Percentiles rank a stretch among this genome's conserved stretches.
Conservation (phyloP, 2,888 invertebrate genomes). For the Pterostichus madidus region DNA sequence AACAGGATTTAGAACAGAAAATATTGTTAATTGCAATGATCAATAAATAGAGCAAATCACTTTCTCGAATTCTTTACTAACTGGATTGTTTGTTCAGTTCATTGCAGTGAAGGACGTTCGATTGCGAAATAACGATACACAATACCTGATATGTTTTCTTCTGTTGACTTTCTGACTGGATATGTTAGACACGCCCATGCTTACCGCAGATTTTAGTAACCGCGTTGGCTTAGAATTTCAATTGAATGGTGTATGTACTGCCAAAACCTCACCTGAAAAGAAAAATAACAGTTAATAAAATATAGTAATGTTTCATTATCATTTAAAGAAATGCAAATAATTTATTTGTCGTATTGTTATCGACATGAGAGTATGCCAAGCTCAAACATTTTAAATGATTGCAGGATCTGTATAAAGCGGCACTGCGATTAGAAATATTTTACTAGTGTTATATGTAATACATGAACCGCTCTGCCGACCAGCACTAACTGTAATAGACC, state of each 20-base stretch:
- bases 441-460: too few relatives aligned
- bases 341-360: too few relatives aligned
- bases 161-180: constrained; percentile 1
- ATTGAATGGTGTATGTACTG: background rate
- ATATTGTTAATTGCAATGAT: constrained; percentile 6
- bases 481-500: too few relatives aligned
- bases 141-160: constrained; percentile 42
- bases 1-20: background rate
- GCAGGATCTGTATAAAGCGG: too few relatives aligned
- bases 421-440: too few relatives aligned
- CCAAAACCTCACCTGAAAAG: constrained; percentile 1
- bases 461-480: too few relatives aligned
- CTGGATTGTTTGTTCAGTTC: constrained; percentile 2
- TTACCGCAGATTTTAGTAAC: background rate
- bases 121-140: background rate
- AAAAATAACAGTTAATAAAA: background rate
- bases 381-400: too few relatives aligned
- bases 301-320: too few relatives aligned
- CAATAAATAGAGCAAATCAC: constrained; percentile 47
- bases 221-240: background rate
- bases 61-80: constrained; percentile 34
- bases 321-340: too few relatives aligned
- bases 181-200: background rate
- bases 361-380: too few relatives aligned
- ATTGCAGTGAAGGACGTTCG: constrained; percentile 21